phyloP scores from a whole-genome alignment of 2,113 vertebrate genomes.

The Puma concolor region DNA sequence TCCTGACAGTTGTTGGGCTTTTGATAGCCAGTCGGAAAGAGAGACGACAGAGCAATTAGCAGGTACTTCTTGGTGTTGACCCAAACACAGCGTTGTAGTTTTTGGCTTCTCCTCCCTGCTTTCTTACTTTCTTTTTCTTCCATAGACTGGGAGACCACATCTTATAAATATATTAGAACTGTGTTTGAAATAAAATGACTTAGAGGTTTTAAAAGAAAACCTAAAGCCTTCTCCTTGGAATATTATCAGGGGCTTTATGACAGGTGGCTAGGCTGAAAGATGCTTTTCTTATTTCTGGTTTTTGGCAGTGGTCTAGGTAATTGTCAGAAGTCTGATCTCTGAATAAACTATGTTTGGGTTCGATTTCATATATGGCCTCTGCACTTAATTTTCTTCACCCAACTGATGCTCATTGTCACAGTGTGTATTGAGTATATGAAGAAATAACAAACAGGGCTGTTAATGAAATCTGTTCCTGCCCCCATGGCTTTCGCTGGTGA shows the following conservation, averaged over 20 bases:
- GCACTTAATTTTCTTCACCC: not conserved
- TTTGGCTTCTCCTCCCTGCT: not conserved
- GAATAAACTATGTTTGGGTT: not conserved
- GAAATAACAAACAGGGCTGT: not conserved
- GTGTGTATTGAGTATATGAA: not conserved
- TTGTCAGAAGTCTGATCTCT: not conserved
- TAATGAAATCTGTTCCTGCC: not conserved
- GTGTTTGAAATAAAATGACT: not conserved
- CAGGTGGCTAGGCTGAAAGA: not conserved
- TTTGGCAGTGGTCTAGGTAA: not conserved
- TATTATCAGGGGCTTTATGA: not conserved
- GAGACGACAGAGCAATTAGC: not conserved
- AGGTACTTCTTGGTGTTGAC: not conserved
- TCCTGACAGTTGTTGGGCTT: not conserved
- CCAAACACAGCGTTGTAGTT: not conserved
- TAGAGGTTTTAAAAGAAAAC: not conserved
- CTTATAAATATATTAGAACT: not conserved
- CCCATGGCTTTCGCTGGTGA: not conserved
- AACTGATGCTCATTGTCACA: not conserved
- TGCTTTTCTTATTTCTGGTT: constrained; percentile 24
- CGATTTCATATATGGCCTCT: not conserved
- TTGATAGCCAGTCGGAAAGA: not conserved
- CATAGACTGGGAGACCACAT: not conserved
- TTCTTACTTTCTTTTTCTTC: not conserved
- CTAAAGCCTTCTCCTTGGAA: not conserved